Conservation (phyloP, 2,113 vertebrate species). For the Phalacrocorax brasilianus region DNA sequence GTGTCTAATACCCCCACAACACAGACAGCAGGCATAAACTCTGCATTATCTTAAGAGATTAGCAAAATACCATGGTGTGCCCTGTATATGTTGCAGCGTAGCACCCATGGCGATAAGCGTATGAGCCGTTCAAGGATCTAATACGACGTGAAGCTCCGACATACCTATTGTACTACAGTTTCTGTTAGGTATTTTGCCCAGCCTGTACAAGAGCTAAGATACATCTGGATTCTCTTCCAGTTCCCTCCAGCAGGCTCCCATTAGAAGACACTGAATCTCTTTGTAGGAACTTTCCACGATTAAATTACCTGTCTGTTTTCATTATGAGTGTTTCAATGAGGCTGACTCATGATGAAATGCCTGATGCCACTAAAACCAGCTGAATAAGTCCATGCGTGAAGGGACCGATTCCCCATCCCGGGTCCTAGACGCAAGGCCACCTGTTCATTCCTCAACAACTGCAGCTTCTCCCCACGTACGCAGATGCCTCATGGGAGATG, state of each 20-base stretch:
- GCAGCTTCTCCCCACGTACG: background rate
- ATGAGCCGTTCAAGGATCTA: background rate
- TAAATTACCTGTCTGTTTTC: constrained; percentile 65
- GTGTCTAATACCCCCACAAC: background rate
- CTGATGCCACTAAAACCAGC: constrained; percentile 8
- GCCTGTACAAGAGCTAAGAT: background rate
- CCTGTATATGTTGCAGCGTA: background rate
- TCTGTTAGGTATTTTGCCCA: background rate
- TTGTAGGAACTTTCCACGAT: constrained; percentile 47
- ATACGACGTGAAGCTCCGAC: background rate
- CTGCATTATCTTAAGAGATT: background rate
- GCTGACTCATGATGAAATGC: background rate
- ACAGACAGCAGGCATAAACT: background rate
- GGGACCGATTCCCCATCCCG: background rate
- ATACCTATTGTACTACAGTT: rapidly evolving
- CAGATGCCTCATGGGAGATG: background rate
- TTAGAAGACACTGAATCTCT: background rate
- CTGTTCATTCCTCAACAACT: background rate
- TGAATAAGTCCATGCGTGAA: background rate
- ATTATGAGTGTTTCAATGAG: constrained; percentile 13
- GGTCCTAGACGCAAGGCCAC: background rate
- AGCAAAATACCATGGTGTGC: background rate
- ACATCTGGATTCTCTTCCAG: background rate
- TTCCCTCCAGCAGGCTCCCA: constrained; percentile 12
- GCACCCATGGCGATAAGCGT: background rate